phyloP scores from a whole-genome alignment of 2,113 vertebrate species.

The Ptyas mucosa region DNA sequence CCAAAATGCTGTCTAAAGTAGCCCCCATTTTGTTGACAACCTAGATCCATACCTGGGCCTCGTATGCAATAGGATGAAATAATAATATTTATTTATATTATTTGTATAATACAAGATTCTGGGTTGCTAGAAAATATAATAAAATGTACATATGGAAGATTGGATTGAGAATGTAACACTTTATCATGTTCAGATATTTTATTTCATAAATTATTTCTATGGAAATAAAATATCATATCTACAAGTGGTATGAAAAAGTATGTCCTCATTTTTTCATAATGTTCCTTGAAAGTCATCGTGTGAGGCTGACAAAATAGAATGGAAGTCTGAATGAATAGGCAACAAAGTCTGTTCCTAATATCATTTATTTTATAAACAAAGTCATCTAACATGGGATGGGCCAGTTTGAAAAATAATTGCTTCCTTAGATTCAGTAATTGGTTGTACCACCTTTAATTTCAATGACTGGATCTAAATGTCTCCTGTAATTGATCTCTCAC shows the following conservation, averaged over 20 bases:
- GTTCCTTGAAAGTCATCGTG: neutral
- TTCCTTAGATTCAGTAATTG: neutral
- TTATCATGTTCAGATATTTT: neutral
- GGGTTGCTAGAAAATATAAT: neutral
- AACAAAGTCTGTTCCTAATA: neutral
- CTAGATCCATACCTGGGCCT: neutral
- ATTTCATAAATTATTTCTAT: neutral
- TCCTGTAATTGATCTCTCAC: neutral
- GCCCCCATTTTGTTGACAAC: neutral
- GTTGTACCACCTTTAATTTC: neutral
- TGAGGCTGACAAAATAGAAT: neutral
- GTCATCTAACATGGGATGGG: neutral
- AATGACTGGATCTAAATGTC: neutral
- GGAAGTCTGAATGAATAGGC: neutral
- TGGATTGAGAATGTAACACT: neutral
- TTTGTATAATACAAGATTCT: neutral
- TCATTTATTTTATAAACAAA: neutral
- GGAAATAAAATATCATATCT: neutral
- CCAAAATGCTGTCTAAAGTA: neutral
- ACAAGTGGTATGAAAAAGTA: neutral
- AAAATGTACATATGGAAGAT: neutral
- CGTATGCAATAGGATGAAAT: neutral
- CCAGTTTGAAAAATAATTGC: neutral
- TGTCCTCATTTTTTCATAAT: neutral
- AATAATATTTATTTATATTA: neutral